Base-by-base conservation (phyloP, 2,113 vertebrate species). In the Theristicus caerulescens region DNA sequence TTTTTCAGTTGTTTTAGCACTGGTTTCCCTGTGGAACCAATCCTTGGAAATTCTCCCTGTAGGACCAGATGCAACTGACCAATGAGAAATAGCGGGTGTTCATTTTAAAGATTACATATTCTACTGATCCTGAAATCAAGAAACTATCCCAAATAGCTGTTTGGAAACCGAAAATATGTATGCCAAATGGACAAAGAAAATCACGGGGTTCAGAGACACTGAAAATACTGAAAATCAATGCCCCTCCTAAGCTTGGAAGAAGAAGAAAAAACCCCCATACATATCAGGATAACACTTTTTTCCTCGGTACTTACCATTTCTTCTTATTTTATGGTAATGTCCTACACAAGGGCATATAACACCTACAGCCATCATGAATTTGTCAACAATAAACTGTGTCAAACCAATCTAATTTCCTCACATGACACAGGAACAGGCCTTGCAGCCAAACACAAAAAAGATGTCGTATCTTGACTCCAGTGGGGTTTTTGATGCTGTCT, bases 381-480 rank as follows among this genome's bases (percentile, higher is more conserved):
- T 84, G 49, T 88, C 49, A 91, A 36, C 71, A 79, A 61, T 42
- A 69, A 86, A 70, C 42, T 54, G 7, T 95, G 90, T 91, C 84
- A 97, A 78, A 70, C 19, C 38, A 62, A 71, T 78, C 51, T 93
- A 74, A 62, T 71, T 70, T 51, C 54, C 22, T 71, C 31, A 11
- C 19, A 51, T 89, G 70, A 93, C 84, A 93, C 7, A 87, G 65
- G 77, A 96, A 87, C 31, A 89, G 29, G 29, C 84, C 87, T 94
- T 67, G 65, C 34, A 78, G 84, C 78, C 78, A 91, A 31, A 55
- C 32, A 66, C 25, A 84, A 82, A 94, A 90, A 81, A 93, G 31
- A 78, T 95, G 73, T 84, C 72, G 42, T 51, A 58, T 82, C 59
- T 82, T 77, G 65, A 82, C 24, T 74, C 42, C 0, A 0, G 38